Percentiles rank a stretch among this genome's conserved stretches.
phyloP scores from a whole-genome alignment of 2,888 invertebrate species.

The Perizoma flavofasciatum region DNA sequence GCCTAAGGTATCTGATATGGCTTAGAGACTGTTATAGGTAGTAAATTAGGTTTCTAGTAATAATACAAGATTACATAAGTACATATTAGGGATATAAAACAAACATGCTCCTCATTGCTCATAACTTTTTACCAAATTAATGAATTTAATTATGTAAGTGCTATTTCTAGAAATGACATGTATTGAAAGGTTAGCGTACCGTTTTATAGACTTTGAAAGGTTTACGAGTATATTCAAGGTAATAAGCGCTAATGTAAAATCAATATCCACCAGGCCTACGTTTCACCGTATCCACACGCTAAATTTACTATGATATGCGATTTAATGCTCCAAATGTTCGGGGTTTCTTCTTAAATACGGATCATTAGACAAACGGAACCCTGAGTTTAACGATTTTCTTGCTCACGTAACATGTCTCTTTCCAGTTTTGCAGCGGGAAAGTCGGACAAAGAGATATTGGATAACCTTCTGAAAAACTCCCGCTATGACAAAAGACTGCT shows the following conservation, averaged over 20 bases:
- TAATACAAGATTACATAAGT: too few species aligned
- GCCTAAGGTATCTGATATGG: too few species aligned
- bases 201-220: conserved; percentile 37
- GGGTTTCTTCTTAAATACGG: conserved; percentile 38
- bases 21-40: too few species aligned
- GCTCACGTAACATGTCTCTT: conserved; percentile 46
- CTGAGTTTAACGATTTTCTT: conserved; percentile 12
- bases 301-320: conserved; percentile 56
- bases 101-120: too few species aligned
- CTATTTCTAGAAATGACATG: too few species aligned
- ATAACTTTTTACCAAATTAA: too few species aligned
- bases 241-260: conserved; percentile 66
- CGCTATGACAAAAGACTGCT: conserved; percentile 96
- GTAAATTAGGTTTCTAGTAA: too few species aligned
- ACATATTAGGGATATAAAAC: too few species aligned
- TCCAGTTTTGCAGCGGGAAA: conserved; percentile 95
- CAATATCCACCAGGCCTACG: conserved; percentile 52
- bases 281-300: conserved; percentile 50
- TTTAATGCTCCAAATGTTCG: conserved; percentile 49
- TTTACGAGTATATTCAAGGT: conserved; percentile 46
- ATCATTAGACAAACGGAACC: conserved; percentile 28
- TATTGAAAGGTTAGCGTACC: too few species aligned
- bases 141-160: too few species aligned
- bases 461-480: conserved; percentile 93
- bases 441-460: conserved; percentile 96